Evolutionary conservation across 2,888 invertebrate genomes (phyloP).

Genomic region (Pelosia muscerda): DNA sequence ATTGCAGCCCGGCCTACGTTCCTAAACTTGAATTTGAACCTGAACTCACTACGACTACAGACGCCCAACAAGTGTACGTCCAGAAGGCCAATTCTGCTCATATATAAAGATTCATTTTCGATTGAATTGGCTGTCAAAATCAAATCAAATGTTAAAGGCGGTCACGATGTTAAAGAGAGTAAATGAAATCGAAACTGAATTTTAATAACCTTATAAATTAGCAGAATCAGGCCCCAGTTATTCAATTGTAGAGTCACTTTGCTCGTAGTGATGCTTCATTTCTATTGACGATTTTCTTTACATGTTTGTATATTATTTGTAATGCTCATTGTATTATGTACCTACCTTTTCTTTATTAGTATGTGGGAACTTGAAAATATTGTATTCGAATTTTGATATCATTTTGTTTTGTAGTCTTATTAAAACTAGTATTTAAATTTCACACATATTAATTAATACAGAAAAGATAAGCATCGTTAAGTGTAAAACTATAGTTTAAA

Average conservation of each 20-base stretch:
- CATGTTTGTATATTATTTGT: slow-evolving; percentile 54
- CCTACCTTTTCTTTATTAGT: slow-evolving; percentile 46
- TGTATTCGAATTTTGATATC: background rate
- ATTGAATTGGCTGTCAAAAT: too few species aligned
- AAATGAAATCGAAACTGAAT: too few species aligned
- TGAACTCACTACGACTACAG: slow-evolving; percentile 96
- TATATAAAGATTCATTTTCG: too few species aligned
- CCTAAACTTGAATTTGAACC: slow-evolving; percentile 98
- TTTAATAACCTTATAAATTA: too few species aligned
- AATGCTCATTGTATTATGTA: slow-evolving; percentile 52
- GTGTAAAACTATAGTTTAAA: slow-evolving; percentile 44
- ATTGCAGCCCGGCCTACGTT: slow-evolving; percentile 99
- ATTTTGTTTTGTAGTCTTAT: background rate
- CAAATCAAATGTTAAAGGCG: too few species aligned
- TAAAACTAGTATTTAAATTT: background rate
- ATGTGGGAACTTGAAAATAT: slow-evolving; percentile 21
- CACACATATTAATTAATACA: slow-evolving; percentile 30
- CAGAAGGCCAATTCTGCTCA: too few species aligned
- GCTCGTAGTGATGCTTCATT: slow-evolving; percentile 77
- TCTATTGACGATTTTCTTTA: slow-evolving; percentile 52
- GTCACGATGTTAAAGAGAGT: too few species aligned
- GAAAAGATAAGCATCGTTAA: slow-evolving; percentile 43
- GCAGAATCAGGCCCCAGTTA: too few species aligned
- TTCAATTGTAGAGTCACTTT: slow-evolving; percentile 73
- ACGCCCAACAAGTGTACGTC: slow-evolving; percentile 96